Evolutionary conservation across 2,888 invertebrate species (phyloP), one percentile per base, ranked within the genome.

Genomic region (Suillia variegata): DNA sequence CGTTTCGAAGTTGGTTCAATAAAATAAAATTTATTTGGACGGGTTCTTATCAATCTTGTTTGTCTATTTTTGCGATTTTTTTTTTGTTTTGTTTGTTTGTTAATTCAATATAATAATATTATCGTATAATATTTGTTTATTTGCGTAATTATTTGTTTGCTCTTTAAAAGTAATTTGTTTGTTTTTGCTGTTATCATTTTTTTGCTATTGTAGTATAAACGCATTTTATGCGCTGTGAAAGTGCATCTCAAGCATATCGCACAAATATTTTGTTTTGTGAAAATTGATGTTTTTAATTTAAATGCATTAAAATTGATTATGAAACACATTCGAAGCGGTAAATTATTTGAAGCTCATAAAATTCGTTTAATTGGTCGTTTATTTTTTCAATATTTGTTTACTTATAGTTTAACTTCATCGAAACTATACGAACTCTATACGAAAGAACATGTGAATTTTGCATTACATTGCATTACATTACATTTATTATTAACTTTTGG

Each of bases 21-120:
- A 67, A 68, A 68, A 64, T 64, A 59, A 75, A 74, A 71, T 74
- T 73, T 72, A 70, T 71, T 75, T 77, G 77, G 77, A 77, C 77
- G 77, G 77, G 77, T 74, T 73, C 67, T 69, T 70, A 70, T 77
- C 77, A 77, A 77, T 77, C 75, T 77, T 76, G 71, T 73, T 68
- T 73, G 67, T 72, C 45, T 54, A 24, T 17, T 22, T 22, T 54
- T 20, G 38, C 22, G 1, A 5, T 17, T 10, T 52, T 38, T 38
- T 38, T 53, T 53, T 53, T 21, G 21, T 24, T 54, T 10, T 2
- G n/a, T 54, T 54, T 20, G 20, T 52, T 52, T 33, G 18, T 13
- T 18, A 8, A 49, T 49, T 49, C 20, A 20, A 1, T 48, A 13
- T 13, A n/a, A 18, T 20, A 8, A 8, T 12, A 4, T 21, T 50